Evolutionary conservation across 2,113 vertebrate genomes (phyloP).

Genomic region (Crotophaga sulcirostris): DNA sequence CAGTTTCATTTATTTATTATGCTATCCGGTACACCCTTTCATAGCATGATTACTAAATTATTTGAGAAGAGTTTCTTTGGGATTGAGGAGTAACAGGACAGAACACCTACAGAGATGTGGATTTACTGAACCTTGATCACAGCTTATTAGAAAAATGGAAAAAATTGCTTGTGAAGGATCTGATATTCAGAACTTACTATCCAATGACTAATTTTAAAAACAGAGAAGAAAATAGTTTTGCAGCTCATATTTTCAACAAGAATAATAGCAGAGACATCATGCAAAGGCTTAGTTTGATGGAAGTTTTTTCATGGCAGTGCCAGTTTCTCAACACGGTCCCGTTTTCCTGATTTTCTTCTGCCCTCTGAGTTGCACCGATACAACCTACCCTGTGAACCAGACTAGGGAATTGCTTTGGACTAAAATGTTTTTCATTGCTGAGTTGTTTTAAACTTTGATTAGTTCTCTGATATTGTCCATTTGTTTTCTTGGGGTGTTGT

Average conservation of each 20-base stretch:
- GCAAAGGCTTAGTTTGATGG: neutral
- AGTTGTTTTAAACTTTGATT: neutral
- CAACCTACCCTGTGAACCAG: neutral
- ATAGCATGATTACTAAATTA: neutral
- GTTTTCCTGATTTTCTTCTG: neutral
- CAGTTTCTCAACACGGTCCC: neutral
- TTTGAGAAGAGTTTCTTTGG: neutral
- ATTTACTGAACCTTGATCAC: neutral
- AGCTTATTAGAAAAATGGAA: neutral
- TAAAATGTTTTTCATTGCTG: neutral
- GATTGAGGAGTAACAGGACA: neutral
- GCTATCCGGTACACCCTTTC: neutral
- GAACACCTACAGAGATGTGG: neutral
- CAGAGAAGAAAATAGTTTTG: neutral
- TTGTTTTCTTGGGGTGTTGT: neutral
- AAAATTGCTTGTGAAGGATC: neutral
- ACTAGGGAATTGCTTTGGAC: neutral
- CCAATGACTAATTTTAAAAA: neutral
- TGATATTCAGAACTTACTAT: neutral
- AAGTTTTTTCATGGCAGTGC: neutral
- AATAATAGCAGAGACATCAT: neutral
- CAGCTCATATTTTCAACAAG: neutral
- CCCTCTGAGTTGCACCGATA: neutral
- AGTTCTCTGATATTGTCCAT: neutral
- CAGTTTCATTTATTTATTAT: neutral